Base-by-base conservation (phyloP, 2,888 invertebrate species). In the Trachelus stipa region DNA sequence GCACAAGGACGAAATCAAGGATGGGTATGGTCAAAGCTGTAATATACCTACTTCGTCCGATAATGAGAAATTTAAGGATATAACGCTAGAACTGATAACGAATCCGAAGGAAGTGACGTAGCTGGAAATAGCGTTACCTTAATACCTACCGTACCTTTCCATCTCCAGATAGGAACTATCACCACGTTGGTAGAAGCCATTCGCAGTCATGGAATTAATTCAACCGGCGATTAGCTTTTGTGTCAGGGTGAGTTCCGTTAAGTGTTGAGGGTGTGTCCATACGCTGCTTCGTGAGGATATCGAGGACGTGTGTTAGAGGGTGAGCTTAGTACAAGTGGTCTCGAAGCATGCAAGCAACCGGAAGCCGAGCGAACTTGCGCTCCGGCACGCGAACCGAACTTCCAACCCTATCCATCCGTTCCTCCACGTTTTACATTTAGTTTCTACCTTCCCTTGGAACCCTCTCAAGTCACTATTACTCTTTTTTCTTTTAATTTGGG, bases 191-290 rank as follows among this genome's bases (percentile, higher is more conserved):
- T 73, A 79, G 83, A 85, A 88, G 86, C 87, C 87, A 88, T 87
- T 88, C 85, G 82, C 88, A 88, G 86, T 86, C 85, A 82, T 82
- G 86, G 86, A 89, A 89, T 90, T 89, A 89, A 90, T 90, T 88
- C 85, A 84, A 86, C 81, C 83, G 81, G 79, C 86, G 88, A 89
- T 89, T 88, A 89, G 85, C 86, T 85, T 85, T 83, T 81, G 85
- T 85, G 81, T 81, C 81, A 75, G 82, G 80, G 76, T 75, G 83
- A 84, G 81, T 84, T 83, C 78, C 73, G 81, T 79, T 73, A 73
- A 73, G 35, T 69, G 74, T 73, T 35, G 68, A 68, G 74, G 73
- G 75, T 76, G 79, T 78, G 78, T 77, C 77, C 77, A 74, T 75
- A 78, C 80, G 74, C 34, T 15, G 40, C 40, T 40, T 40, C 74